Evolutionary conservation across 2,113 vertebrate genomes (phyloP).

Genomic region (Corynorhinus townsendii): DNA sequence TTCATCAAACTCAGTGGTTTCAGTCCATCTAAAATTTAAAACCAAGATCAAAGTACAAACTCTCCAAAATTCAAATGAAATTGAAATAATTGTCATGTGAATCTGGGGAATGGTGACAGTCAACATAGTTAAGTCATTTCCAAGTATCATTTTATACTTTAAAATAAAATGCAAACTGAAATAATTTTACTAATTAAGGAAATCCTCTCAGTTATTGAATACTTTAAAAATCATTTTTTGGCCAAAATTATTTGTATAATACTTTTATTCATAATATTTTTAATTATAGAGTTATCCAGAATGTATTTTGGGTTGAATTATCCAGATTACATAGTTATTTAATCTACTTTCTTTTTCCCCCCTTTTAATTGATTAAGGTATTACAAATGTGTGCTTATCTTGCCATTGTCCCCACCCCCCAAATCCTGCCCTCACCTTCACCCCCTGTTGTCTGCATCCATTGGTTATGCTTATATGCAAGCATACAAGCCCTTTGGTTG

Average conservation of each 20-base stretch:
- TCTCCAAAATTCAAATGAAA: not conserved
- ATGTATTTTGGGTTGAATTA: not conserved
- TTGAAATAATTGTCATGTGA: not conserved
- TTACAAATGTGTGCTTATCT: too few species aligned
- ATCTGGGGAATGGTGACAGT: not conserved
- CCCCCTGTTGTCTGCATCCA: too few species aligned
- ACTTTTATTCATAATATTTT: not conserved
- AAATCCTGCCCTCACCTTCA: too few species aligned
- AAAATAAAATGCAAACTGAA: not conserved
- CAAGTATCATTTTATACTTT: not conserved
- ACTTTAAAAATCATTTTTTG: conserved; percentile 2
- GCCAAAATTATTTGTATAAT: not conserved
- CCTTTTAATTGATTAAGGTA: too few species aligned
- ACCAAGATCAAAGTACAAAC: not conserved
- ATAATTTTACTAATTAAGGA: not conserved
- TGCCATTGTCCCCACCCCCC: too few species aligned
- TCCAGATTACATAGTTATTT: not conserved
- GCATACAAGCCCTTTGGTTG: too few species aligned
- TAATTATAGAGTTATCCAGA: not conserved
- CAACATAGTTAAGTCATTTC: not conserved
- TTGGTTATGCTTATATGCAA: too few species aligned
- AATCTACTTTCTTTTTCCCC: not conserved
- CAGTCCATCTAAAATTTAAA: not conserved
- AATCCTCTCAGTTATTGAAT: not conserved
- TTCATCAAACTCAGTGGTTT: not conserved